A percentile compares a stretch with the other conserved stretches of the same genome.
phyloP scores from a whole-genome alignment of 2,888 invertebrate genomes.

The Urechis unicinctus region DNA sequence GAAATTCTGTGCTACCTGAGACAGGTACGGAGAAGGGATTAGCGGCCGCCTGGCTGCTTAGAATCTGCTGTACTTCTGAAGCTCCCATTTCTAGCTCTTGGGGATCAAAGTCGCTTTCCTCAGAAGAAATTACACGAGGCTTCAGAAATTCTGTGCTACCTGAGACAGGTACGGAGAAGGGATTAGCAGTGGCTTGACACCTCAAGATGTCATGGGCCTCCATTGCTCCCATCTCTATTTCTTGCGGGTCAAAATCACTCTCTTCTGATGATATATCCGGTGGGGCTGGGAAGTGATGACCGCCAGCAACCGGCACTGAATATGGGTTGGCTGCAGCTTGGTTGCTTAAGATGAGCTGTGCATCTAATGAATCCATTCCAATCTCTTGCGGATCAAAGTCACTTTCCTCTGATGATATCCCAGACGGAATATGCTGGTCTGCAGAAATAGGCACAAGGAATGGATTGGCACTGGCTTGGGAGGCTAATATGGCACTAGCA shows the following conservation, averaged over 20 bases:
- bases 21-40: background rate
- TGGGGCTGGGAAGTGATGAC: slow-evolving; percentile 1
- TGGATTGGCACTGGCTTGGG: background rate
- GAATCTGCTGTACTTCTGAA: background rate
- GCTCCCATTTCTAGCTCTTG: background rate
- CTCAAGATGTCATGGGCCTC: background rate
- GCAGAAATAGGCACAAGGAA: background rate
- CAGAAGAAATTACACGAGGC: background rate
- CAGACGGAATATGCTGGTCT: background rate
- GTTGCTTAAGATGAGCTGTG: background rate
- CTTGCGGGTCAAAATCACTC: background rate
- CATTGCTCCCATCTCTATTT: background rate
- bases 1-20: background rate
- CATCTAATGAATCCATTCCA: background rate
- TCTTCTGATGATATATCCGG: slow-evolving; percentile 6
- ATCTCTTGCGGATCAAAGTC: background rate
- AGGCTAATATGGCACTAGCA: background rate
- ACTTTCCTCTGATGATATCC: background rate
- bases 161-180: background rate
- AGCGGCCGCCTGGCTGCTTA: background rate
- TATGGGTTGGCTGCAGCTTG: background rate
- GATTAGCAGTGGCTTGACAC: background rate
- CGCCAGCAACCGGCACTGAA: slow-evolving; percentile 1
- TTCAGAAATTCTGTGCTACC: background rate
- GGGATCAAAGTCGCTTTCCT: background rate